A percentile compares a stretch with the other conserved stretches of the same genome.
Conservation (phyloP, 2,113 vertebrate species). For the Hoplias malabaricus region DNA sequence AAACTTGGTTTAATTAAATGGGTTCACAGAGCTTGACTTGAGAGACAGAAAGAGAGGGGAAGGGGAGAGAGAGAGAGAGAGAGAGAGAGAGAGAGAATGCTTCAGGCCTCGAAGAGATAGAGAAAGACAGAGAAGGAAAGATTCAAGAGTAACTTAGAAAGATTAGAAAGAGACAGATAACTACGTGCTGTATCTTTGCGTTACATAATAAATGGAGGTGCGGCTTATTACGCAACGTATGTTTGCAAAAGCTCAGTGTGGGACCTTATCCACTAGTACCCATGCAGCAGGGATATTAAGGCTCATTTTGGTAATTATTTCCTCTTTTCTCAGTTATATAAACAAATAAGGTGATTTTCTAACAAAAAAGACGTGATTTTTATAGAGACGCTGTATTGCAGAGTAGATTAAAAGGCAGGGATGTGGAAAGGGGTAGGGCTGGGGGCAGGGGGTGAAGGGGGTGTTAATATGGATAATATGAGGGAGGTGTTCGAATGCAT, state of each 20-base stretch:
- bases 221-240: constrained; percentile 16
- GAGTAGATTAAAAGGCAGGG: neutral
- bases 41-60: too few relatives aligned
- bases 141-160: neutral
- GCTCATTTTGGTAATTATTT: constrained; percentile 8
- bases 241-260: neutral
- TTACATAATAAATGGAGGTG: constrained; percentile 21
- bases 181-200: neutral
- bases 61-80: too few relatives aligned
- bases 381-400: neutral
- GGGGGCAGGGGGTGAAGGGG: too few relatives aligned
- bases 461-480: too few relatives aligned
- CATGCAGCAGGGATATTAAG: neutral
- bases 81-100: constrained; percentile 7
- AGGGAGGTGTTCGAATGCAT: neutral
- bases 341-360: constrained; percentile 14
- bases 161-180: neutral
- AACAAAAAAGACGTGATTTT: constrained; percentile 1
- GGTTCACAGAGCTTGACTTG: constrained; percentile 10
- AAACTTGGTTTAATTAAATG: constrained; percentile 31
- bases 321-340: constrained; percentile 1
- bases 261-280: neutral
- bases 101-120: neutral
- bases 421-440: neutral
- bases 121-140: neutral